Evolutionary conservation across 2,888 invertebrate species (phyloP).

Genomic region (Lasioglossum malachurum): DNA sequence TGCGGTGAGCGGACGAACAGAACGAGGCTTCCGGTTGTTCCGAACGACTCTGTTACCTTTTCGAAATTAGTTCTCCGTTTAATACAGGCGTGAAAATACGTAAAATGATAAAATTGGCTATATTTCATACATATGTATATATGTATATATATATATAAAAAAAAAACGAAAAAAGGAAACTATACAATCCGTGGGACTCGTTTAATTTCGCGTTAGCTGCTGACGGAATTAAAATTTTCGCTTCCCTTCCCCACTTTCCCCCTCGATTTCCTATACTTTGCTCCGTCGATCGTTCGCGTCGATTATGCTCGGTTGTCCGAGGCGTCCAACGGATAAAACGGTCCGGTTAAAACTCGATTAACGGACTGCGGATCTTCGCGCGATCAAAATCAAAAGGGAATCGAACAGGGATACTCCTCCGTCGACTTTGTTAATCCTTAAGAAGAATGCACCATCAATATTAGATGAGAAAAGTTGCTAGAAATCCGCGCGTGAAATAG

Average conservation of each 20-base stretch:
- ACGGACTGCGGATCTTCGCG: background rate
- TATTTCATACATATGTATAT: conserved; percentile 71
- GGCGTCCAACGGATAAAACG: conserved; percentile 42
- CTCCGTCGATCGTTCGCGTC: conserved; percentile 37
- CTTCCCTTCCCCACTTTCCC: background rate
- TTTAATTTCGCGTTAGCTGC: conserved; percentile 75
- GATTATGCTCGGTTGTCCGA: conserved; percentile 57
- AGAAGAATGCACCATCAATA: background rate
- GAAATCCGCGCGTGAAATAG: background rate
- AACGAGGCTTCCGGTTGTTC: conserved; percentile 20
- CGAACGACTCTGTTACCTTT: conserved; percentile 24
- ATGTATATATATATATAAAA: conserved; percentile 42
- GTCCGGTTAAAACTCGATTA: conserved; percentile 26
- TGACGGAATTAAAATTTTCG: conserved; percentile 69
- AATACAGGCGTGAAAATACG: conserved; percentile 70
- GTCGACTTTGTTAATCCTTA: background rate
- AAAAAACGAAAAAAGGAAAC: conserved; percentile 65
- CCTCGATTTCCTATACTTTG: conserved; percentile 22
- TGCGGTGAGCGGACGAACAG: background rate
- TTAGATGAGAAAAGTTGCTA: background rate
- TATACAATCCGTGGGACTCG: conserved; percentile 77
- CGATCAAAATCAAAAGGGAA: background rate
- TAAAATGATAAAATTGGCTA: conserved; percentile 78
- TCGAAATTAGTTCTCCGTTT: conserved; percentile 59
- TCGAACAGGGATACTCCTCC: background rate